Base-by-base conservation (phyloP, 2,888 invertebrate genomes). In the Hirudinaria manillensis region DNA sequence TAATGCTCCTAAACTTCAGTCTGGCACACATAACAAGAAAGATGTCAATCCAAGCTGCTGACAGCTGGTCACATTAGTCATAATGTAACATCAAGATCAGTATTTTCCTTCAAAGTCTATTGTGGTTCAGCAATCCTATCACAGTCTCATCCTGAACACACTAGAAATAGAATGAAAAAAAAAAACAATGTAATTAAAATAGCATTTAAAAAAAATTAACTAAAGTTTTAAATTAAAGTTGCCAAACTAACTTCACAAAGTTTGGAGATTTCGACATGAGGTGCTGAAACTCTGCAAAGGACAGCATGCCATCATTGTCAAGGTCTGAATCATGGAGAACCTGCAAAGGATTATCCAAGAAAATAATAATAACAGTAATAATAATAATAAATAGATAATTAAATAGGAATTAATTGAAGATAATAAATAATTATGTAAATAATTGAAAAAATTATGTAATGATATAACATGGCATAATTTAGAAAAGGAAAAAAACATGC, bases 261-360 rank as follows among this genome's bases (percentile, higher is more conserved):
- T 85, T 85, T 55, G 84, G 84, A 70, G 85, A 83, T 76, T 85
- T 85, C 24, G 84, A 84, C 27, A 85, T 84, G 75, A 85, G 84
- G 81, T 85, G 85, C 75, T 84, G 84, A 81, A 85, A 85, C 74
- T 85, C 85, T 68, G 85, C 84, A 81, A 84, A 85, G 3, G 84
- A 84, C 67, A 85, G 80, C 0, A 81, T 80, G 61, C 83, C 81
- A 78, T 85, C 85, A 76, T 84, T 83, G 79, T 85, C 85, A 68
- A 85, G 78, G 77, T 85, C 85, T 65, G 84, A 84, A 76, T 85
- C 85, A 72, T 82, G 81, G 16, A 76, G 74, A 27, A 78, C 76
- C 77, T 78, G 45, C 13, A 71, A 27, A 27, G 68, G 72, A 72
- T 51, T 51, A 1, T 16, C 16, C 16, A 34, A 34, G 36, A 34